Base-by-base conservation (phyloP, 2,888 invertebrate genomes). In the Erebia palarica region DNA sequence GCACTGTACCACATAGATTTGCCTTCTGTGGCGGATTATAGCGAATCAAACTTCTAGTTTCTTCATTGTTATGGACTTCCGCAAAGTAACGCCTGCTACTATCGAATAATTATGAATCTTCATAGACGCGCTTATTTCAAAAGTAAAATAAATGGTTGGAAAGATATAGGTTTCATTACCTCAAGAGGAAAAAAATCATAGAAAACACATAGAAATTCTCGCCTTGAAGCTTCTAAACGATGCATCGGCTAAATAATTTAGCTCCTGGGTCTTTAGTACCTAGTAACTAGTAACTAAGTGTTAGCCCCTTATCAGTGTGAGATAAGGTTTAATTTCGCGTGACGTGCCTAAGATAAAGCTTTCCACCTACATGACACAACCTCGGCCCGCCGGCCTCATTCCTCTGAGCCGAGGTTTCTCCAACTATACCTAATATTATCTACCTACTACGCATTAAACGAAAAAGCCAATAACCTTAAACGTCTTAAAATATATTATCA, bases 341-440 rank as follows among this genome's bases (percentile, higher is more conserved):
- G 66, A 67, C 65, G 36, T 59, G 65, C 42, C 64, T n/a, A 64
- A 18, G n/a, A 72, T 73, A 70, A 55, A 66, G 67, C 73, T 73
- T 57, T 47, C 73, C 77, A 80, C 80, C 80, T 80, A 77, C 75
- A 73, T 74, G 78, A 76, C 82, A 78, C 81, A 82, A 78, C 82
- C 84, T 82, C 85, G 84, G 80, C 80, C 82, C 80, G 87, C 83
- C 88, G 88, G 84, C 88, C 88, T 84, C 87, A 83, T 84, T 89
- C 81, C 79, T 14, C 81, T 84, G 81, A 85, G 86, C 81, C 84
- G 81, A 86, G 86, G 84, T 82, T 83, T 82, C 59, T 80, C 82
- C 76, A 84, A 82, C 82, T 81, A 82, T 83, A 82, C 86, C 7
- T 47, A 47, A 47, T 27, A 3, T 27, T 27, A 27, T 36, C 36